Evolutionary conservation across 2,888 invertebrate genomes (phyloP), one percentile per base, ranked within the genome.

Genomic region (Pammene fasciana): DNA sequence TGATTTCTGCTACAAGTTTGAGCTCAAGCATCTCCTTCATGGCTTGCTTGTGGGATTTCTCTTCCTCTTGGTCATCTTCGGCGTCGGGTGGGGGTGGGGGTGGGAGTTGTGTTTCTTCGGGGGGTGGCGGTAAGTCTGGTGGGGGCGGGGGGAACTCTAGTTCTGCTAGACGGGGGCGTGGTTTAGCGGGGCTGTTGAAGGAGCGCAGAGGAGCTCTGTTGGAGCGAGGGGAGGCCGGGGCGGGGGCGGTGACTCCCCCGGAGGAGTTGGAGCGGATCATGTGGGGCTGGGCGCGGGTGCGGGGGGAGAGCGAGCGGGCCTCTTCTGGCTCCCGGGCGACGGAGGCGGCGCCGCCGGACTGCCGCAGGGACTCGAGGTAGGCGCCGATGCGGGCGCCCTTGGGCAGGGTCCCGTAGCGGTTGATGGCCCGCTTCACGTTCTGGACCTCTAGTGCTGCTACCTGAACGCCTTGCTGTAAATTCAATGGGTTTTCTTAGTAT

Each of bases 381-480:
- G 99, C 99, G 41, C 99, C 99, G 78, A 99, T 99, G 75, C 99
- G 94, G 10, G 98, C 98, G 59, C 97, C 98, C 89, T 99, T 99
- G 0, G 99, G 99, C 81, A 99, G 92, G 10, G 99, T 99, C 16
- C 99, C 99, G 86, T 99, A 99, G 36, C 98, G 95, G 88, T 97
- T 98, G 75, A 97, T 97, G 56, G 98, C 98, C 75, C 97, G 95
- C 82, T 97, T 97, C 64, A 99, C 98, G 91, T 99, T 99, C 90
- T 98, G 97, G 75, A 98, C 98, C 89, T 99, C 99, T 76, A 99
- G 93, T 26, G 98, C 98, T 65, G 98, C 98, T 73, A 98, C 97
- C 79, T 97, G 96, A 43, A 97, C 95, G 78, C 94, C 94, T 70
- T 82, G 86, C 84, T 84, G 77, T n/a, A 75, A 75, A 36, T 16